phyloP scores from a whole-genome alignment of 1,140 invertebrate species.

The Drosophila pandora region DNA sequence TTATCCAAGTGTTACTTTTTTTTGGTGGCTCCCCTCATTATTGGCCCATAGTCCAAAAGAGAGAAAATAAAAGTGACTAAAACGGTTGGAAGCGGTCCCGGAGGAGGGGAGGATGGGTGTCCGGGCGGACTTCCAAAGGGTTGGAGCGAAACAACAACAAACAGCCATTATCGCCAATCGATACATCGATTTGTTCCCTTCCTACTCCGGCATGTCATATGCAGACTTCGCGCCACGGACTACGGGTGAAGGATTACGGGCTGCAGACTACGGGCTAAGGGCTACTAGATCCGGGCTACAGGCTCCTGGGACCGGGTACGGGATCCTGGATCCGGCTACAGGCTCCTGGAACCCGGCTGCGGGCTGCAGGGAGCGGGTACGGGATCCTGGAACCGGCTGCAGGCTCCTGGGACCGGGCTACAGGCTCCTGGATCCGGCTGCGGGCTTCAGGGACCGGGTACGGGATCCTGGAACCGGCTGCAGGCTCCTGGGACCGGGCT shows the following conservation, averaged over 20 bases:
- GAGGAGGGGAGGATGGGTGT: neutral
- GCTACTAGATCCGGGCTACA: neutral
- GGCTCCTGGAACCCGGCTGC: too few relatives aligned
- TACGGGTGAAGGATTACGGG: too few relatives aligned
- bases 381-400: too few relatives aligned
- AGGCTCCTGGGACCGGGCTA: too few relatives aligned
- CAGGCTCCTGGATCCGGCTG: too few relatives aligned
- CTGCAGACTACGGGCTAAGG: too few relatives aligned
- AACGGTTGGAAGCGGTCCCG: neutral
- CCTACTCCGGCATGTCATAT: constrained; percentile 15
- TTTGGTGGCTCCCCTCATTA: constrained; percentile 13
- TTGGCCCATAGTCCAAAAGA: constrained; percentile 25
- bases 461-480: too few relatives aligned
- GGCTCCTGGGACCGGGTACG: neutral
- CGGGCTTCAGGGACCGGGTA: too few relatives aligned
- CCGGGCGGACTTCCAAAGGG: neutral
- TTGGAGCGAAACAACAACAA: constrained; percentile 10
- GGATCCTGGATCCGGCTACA: too few relatives aligned
- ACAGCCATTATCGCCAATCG: constrained; percentile 66
- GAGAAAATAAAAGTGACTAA: neutral
- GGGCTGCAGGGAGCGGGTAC: too few relatives aligned
- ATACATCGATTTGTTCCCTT: constrained; percentile 56
- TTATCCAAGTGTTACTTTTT: neutral
- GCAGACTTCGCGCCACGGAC: constrained; percentile 1
- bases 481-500: too few relatives aligned